phyloP scores from a whole-genome alignment of 2,888 invertebrate species.

The Gibbula magus region DNA sequence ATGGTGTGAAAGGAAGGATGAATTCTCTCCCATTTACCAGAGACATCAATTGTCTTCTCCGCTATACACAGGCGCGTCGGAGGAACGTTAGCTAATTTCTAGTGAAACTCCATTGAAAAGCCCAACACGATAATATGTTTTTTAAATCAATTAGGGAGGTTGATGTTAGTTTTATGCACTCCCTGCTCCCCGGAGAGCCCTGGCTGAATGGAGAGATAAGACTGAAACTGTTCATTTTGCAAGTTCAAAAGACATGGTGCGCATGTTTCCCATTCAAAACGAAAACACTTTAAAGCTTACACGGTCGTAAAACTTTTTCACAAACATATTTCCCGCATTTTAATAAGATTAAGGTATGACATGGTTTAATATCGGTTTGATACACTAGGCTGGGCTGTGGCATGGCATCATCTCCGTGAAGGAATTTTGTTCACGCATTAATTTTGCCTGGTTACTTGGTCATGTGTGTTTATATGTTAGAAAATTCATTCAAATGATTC shows the following conservation, averaged over 20 bases:
- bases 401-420: too few relatives aligned
- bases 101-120: neutral
- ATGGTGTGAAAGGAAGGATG: neutral
- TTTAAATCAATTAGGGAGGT: neutral
- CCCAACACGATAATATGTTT: neutral
- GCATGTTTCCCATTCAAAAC: too few relatives aligned
- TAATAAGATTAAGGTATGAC: too few relatives aligned
- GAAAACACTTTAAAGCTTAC: too few relatives aligned
- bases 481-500: too few relatives aligned
- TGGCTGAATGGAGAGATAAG: neutral
- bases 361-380: too few relatives aligned
- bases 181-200: neutral
- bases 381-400: too few relatives aligned
- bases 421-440: too few relatives aligned
- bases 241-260: neutral
- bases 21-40: neutral
- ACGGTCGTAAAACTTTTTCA: too few relatives aligned
- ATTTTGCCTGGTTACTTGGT: too few relatives aligned
- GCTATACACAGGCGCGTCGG: neutral
- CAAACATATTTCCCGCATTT: too few relatives aligned
- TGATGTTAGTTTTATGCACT: neutral
- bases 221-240: neutral
- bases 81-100: neutral
- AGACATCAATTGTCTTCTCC: neutral
- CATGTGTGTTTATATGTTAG: too few relatives aligned